These are phyloP conservation scores for Apocheima hispidaria DNA, from an alignment of 2,888 invertebrate genomes.

Conservation along the genomic window DNA sequence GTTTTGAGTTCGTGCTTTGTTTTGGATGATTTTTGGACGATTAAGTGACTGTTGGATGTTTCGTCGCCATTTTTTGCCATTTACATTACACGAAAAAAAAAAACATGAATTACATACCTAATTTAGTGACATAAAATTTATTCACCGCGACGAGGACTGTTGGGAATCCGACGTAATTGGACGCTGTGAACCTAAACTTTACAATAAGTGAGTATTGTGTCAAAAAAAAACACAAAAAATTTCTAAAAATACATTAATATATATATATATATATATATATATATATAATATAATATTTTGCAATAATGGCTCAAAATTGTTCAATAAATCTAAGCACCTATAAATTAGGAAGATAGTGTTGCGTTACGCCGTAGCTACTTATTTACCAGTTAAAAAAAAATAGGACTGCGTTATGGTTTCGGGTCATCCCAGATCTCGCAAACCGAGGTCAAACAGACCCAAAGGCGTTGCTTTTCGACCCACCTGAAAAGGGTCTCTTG, in stretches of 20 bases:
- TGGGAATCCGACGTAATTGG: too few relatives aligned
- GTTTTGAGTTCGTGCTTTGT: slow-evolving; percentile 12
- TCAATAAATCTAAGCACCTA: not conserved
- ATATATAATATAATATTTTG: too few relatives aligned
- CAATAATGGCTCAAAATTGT: too few relatives aligned
- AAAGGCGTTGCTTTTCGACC: slow-evolving; percentile 17
- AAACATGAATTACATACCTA: too few relatives aligned
- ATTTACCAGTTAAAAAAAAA: too few relatives aligned
- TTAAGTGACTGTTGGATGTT: not conserved
- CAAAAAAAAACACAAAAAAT: too few relatives aligned
- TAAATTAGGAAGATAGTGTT: not conserved
- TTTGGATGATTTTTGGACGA: slow-evolving; percentile 3
- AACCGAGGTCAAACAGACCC: slow-evolving; percentile 21
- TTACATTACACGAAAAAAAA: not conserved
- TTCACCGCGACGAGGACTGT: too few relatives aligned
- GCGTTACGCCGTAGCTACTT: not conserved
- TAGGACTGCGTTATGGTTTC: not conserved
- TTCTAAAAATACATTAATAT: too few relatives aligned
- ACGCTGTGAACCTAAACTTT: too few relatives aligned
- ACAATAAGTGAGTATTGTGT: not conserved
- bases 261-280: too few relatives aligned
- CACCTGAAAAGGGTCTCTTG: slow-evolving; percentile 18
- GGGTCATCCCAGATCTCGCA: not conserved
- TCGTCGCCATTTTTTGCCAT: not conserved
- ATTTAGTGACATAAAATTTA: too few relatives aligned